Conservation (phyloP, 2,113 vertebrate species). For the Chamaetylas fuelleborni region DNA sequence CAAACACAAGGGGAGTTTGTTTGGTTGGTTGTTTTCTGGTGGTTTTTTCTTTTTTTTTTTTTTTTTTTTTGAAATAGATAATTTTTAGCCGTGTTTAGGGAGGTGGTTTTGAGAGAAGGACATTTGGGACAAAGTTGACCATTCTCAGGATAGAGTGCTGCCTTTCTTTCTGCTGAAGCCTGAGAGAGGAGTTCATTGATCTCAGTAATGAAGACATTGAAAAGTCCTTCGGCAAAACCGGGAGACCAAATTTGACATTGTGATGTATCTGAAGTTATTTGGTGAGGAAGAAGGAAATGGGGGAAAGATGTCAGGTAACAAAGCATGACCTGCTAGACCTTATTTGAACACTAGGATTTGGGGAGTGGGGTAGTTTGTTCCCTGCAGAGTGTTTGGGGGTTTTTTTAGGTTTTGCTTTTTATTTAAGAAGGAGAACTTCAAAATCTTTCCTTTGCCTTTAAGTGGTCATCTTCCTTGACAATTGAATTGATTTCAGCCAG, state of each 20-base stretch:
- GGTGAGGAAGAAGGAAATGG: not conserved
- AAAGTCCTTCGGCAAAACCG: not conserved
- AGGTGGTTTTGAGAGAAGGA: not conserved
- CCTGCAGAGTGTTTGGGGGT: fast-evolving
- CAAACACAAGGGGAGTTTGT: too few species aligned
- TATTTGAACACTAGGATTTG: not conserved
- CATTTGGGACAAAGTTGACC: not conserved
- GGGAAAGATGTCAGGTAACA: not conserved
- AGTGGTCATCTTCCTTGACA: not conserved
- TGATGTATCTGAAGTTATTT: not conserved
- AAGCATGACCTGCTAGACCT: not conserved
- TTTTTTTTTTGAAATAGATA: not conserved
- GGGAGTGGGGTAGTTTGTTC: not conserved
- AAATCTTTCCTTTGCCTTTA: not conserved
- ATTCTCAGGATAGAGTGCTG: not conserved
- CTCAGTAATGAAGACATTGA: not conserved
- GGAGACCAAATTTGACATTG: not conserved
- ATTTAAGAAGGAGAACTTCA: not conserved
- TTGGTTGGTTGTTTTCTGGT: not conserved
- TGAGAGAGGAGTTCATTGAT: conserved; percentile 14
- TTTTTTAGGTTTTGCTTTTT: not conserved
- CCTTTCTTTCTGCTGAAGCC: not conserved
- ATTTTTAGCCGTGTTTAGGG: not conserved
- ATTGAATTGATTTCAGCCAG: not conserved
- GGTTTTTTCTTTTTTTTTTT: not conserved